Evolutionary conservation across 2,797 vertebrate genomes (phyloP).

Genomic region (Bovichtus variegatus): DNA sequence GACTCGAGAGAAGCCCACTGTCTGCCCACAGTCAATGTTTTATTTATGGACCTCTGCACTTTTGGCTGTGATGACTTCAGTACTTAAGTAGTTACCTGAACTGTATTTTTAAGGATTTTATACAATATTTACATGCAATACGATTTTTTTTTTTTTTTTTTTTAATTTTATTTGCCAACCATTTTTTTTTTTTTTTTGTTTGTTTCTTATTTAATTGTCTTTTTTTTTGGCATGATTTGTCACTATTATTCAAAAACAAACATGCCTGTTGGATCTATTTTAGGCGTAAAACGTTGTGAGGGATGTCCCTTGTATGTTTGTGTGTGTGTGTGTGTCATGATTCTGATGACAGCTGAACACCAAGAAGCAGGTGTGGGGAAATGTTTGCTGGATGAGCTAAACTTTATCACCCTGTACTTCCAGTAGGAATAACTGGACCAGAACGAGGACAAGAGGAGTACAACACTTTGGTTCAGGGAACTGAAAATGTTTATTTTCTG

Average conservation of each 20-base stretch:
- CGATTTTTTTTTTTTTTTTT: constrained; percentile 73
- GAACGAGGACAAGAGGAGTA: constrained; percentile 41
- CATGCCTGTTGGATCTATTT: constrained; percentile 75
- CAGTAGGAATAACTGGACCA: constrained; percentile 59
- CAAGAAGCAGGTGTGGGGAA: constrained; percentile 65
- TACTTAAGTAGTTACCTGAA: constrained; percentile 90
- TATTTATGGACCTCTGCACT: constrained; percentile 91
- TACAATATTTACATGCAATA: constrained; percentile 91
- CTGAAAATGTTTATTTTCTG: constrained; percentile 51
- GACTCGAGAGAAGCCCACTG: constrained; percentile 64
- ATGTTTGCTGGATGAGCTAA: constrained; percentile 71
- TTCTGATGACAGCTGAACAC: constrained; percentile 71
- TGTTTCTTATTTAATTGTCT: constrained; percentile 80
- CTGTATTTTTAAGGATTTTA: constrained; percentile 91
- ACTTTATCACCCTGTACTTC: constrained; percentile 60
- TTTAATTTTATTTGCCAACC: constrained; percentile 74
- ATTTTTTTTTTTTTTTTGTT: constrained; percentile 63
- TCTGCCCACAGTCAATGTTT: constrained; percentile 81
- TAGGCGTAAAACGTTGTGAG: constrained; percentile 55
- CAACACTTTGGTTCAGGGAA: constrained; percentile 54
- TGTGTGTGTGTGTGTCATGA: constrained; percentile 67
- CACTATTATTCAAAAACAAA: constrained; percentile 74
- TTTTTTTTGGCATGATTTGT: constrained; percentile 77
- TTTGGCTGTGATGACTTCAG: constrained; percentile 90
- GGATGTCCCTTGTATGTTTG: constrained; percentile 58